Percentiles rank a stretch among this genome's conserved stretches.
These are phyloP conservation scores for Erpobdella octoculata DNA, from an alignment of 2,888 invertebrate species.

Conservation along the genomic window DNA sequence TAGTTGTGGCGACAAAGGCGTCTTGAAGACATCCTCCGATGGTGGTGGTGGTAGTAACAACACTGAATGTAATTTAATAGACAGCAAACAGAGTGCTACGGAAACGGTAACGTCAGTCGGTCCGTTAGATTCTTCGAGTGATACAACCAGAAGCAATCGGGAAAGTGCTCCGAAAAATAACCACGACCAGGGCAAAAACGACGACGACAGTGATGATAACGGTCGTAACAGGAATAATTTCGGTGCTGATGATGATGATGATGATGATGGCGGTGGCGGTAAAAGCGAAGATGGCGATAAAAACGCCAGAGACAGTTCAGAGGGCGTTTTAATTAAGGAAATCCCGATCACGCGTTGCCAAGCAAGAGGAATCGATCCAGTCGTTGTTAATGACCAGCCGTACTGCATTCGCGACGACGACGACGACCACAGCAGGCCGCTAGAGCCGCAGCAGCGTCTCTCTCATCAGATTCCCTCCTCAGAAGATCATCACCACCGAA, in stretches of 20 bases:
- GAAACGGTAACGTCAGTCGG: neutral
- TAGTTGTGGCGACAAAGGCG: neutral
- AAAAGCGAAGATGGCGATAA: conserved; percentile 12
- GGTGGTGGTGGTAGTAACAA: conserved; percentile 1
- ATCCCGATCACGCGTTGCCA: no score
- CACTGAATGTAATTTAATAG: neutral
- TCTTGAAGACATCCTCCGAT: neutral
- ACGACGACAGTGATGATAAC: neutral
- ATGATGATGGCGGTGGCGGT: conserved; percentile 19
- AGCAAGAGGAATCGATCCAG: neutral
- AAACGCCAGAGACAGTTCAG: no score
- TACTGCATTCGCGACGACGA: neutral
- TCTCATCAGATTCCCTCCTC: no score
- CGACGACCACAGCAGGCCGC: neutral
- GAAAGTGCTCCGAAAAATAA: no score
- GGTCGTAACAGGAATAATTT: no score
- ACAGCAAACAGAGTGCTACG: neutral
- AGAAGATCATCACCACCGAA: neutral
- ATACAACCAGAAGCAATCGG: neutral
- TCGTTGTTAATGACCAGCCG: no score
- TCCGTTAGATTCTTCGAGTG: neutral
- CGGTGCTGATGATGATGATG: conserved; percentile 13
- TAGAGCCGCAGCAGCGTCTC: neutral
- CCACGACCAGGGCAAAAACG: neutral
- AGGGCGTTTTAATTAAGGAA: no score